Conservation (phyloP, 2,113 vertebrate genomes). For the Uropsilus gracilis region DNA sequence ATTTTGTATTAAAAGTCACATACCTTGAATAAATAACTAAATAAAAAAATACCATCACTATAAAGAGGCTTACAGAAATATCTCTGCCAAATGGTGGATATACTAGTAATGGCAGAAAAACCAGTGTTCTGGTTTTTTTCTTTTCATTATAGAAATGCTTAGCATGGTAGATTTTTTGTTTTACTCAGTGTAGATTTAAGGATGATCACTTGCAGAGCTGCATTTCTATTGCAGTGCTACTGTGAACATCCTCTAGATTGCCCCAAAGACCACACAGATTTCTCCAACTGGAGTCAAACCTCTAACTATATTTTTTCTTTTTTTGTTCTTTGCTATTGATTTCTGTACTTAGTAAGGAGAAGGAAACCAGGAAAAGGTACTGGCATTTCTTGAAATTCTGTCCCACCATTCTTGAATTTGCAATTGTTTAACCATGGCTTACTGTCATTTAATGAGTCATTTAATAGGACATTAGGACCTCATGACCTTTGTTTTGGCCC, state of each 20-base stretch:
- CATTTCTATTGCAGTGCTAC: background rate
- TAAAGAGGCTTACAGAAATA: background rate
- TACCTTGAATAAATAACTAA: background rate
- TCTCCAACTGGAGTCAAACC: background rate
- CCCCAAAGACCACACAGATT: background rate
- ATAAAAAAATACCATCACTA: background rate
- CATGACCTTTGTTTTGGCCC: background rate
- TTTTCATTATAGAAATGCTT: background rate
- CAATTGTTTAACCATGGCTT: background rate
- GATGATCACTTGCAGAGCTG: background rate
- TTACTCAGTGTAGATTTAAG: background rate
- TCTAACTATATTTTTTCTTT: background rate
- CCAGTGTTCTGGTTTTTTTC: background rate
- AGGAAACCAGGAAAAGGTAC: background rate
- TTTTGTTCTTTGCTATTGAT: background rate
- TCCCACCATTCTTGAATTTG: background rate
- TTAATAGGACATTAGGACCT: background rate
- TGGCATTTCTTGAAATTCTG: background rate
- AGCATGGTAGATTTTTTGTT: background rate
- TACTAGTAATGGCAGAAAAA: background rate
- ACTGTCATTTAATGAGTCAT: background rate
- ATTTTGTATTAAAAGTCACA: background rate
- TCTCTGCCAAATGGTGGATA: background rate
- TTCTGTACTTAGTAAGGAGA: background rate
- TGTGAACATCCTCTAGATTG: background rate